A percentile compares a stretch with the other conserved stretches of the same genome.
Conservation (phyloP, 1,140 invertebrate genomes). For the Heliothis subflexa region DNA sequence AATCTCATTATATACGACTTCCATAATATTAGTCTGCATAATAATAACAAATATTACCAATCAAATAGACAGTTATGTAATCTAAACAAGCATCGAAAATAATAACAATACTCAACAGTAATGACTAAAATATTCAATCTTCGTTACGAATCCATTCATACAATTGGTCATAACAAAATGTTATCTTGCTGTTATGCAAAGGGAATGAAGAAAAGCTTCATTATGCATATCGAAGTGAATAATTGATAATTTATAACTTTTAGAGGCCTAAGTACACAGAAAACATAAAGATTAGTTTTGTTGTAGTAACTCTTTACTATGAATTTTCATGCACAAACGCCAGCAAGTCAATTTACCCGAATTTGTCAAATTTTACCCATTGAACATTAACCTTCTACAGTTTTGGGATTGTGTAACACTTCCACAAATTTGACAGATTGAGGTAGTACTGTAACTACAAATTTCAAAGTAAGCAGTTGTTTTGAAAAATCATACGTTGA, state of each 20-base stretch:
- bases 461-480: too few relatives aligned
- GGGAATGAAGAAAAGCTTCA: neutral
- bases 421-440: too few relatives aligned
- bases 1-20: neutral
- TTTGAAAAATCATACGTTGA: too few relatives aligned
- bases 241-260: neutral
- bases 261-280: too few relatives aligned
- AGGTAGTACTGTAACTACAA: neutral
- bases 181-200: constrained; percentile 6
- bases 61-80: constrained; percentile 16
- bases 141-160: constrained; percentile 26
- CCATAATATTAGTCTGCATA: neutral
- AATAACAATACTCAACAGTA: constrained; percentile 4
- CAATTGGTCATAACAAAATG: neutral
- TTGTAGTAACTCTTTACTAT: too few relatives aligned
- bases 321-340: too few relatives aligned
- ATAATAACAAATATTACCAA: constrained; percentile 23
- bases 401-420: too few relatives aligned
- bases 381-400: neutral
- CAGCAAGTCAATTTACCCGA: too few relatives aligned
- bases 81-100: neutral
- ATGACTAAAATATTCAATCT: constrained; percentile 17
- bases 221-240: neutral
- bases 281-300: too few relatives aligned
- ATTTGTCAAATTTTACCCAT: too few relatives aligned